These are phyloP conservation scores for Strigamia crassipes DNA, from an alignment of 2,888 invertebrate species.

Conservation along the genomic window DNA sequence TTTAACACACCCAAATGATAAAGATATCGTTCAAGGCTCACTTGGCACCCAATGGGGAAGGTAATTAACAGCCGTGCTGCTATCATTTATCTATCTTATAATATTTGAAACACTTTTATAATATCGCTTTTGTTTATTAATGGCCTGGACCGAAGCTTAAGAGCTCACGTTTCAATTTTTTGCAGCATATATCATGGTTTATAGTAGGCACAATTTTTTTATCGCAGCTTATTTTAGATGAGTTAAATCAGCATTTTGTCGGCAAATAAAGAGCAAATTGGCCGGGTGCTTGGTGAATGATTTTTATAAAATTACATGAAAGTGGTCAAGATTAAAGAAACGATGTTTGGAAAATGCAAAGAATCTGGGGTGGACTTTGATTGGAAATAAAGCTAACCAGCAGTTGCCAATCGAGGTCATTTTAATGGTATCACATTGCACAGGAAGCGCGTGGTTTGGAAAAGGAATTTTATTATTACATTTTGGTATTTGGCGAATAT, in stretches of 20 bases:
- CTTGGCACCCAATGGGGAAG: conserved; percentile 10
- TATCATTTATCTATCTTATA: conserved; percentile 23
- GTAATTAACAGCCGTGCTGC: neutral
- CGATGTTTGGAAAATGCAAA: neutral
- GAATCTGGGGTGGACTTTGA: neutral
- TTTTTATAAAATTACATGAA: too few species aligned
- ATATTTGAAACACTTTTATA: neutral
- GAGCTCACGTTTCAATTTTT: neutral
- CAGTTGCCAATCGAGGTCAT: neutral
- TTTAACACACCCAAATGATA: conserved; percentile 26
- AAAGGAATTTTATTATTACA: too few species aligned
- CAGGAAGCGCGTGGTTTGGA: neutral
- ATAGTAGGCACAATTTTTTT: neutral
- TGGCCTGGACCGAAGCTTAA: neutral
- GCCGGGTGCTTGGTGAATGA: too few species aligned
- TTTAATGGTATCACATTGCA: neutral
- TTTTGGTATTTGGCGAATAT: too few species aligned
- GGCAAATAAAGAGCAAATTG: neutral
- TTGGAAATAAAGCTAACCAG: neutral
- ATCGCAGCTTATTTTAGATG: neutral
- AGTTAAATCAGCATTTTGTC: neutral
- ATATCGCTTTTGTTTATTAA: conserved; percentile 2
- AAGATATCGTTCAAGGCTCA: conserved; percentile 25
- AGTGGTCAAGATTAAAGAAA: neutral
- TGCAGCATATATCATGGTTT: neutral